Evolutionary conservation across 2,797 vertebrate species (phyloP), one percentile per base, ranked within the genome.

Genomic region (Sebastes melanostomus): DNA sequence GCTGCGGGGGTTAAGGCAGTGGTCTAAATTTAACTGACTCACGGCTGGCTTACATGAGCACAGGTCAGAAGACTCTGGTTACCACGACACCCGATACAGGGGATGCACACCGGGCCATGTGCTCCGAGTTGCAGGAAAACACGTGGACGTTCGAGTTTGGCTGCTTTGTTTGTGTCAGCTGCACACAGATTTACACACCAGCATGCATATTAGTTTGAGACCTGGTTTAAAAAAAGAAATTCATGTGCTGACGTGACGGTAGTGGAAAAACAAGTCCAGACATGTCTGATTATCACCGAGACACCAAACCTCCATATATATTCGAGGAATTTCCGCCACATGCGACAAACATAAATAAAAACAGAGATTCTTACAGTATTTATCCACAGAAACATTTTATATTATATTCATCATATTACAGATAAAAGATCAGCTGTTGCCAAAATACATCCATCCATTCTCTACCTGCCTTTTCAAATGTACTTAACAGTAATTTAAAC

Each of bases 11-110:
- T 76, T 46, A 70, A 46, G 13, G 58, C 46, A 5, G 18, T 6
- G 22, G 66, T 79, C 86, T 91, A 89, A 88, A 91, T 88, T 88
- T 91, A 93, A 72, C 86, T 1, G 60, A 75, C 73, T 87, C 87
- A 83, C 42, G 69, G 66, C 75, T 38, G 60, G 66, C 22, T 82
- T 83, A 82, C 84, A 83, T 71, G 76, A 80, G 42, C 34, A 5
- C 55, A 29, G 77, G 76, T 60, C 72, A 54, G 71, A 46, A 61
- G 38, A 42, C 78, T 89, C 72, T 14, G 68, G 61, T 89, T 81
- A 77, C 87, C 50, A 30, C 2, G 36, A 71, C 76, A 85, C 42
- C 56, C 67, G 34, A 81, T 73, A 46, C 74, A 13, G 62, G 56
- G 42, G 72, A 60, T 38, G 18, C 74, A 32, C 82, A 75, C 22